phyloP scores from a whole-genome alignment of 2,888 invertebrate species.

The Chalcis sispes region DNA sequence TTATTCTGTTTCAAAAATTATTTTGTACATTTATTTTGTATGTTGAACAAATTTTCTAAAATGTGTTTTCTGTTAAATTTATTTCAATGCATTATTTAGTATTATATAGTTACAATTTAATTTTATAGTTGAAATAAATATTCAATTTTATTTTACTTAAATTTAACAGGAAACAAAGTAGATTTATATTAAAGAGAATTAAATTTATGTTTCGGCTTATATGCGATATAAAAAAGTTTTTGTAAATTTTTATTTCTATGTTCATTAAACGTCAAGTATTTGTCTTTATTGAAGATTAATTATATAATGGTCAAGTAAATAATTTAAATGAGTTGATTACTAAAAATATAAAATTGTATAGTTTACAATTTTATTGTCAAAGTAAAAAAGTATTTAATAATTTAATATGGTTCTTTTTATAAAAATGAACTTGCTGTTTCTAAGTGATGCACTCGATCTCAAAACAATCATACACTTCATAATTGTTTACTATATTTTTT shows the following conservation, averaged over 20 bases:
- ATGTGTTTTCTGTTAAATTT: conserved; percentile 27
- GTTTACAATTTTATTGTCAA: conserved; percentile 37
- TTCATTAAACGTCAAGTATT: conserved; percentile 41
- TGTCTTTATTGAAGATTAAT: conserved; percentile 26
- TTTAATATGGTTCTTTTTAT: conserved; percentile 12
- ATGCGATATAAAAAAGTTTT: conserved; percentile 34
- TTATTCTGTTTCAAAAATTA: conserved; percentile 36
- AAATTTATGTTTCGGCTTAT: conserved; percentile 21
- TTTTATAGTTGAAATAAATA: conserved; percentile 28
- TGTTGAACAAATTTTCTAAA: conserved; percentile 28
- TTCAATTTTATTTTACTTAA: conserved; percentile 13
- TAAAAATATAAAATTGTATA: conserved; percentile 36
- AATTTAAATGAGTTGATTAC: conserved; percentile 33
- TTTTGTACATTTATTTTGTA: conserved; percentile 38
- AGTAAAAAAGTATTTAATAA: conserved; percentile 20
- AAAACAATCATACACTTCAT: conserved; percentile 30
- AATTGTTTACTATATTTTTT: conserved; percentile 31
- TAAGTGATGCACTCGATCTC: conserved; percentile 49
- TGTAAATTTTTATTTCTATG: conserved; percentile 33
- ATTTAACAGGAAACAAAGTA: conserved; percentile 31
- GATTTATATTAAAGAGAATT: conserved; percentile 19
- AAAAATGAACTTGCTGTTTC: conserved; percentile 8
- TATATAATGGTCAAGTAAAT: conserved; percentile 19
- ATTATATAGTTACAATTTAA: conserved; percentile 22
- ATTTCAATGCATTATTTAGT: conserved; percentile 11